phyloP scores from a whole-genome alignment of 2,888 invertebrate species.

The Beris morrisii region DNA sequence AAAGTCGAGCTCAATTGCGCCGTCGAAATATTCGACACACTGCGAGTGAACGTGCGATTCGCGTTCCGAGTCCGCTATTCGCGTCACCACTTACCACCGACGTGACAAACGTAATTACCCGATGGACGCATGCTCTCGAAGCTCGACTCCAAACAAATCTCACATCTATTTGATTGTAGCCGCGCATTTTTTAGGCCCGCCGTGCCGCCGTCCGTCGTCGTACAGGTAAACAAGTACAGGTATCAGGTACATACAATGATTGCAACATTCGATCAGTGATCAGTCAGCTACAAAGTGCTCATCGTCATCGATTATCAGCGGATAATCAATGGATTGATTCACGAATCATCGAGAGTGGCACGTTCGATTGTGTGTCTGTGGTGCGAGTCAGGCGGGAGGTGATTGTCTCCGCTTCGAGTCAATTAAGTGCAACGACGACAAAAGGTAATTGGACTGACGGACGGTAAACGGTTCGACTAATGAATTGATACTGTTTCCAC shows the following conservation, averaged over 20 bases:
- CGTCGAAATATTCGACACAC: too few species aligned
- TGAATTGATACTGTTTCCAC: slow-evolving; percentile 34
- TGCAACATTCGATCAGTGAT: slow-evolving; percentile 7
- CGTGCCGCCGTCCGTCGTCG: background rate
- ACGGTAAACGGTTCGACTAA: slow-evolving; percentile 32
- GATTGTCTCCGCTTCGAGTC: slow-evolving; percentile 16
- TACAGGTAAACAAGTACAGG: slow-evolving; percentile 15
- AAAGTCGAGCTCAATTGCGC: too few species aligned
- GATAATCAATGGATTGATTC: slow-evolving; percentile 14
- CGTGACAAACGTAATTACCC: too few species aligned
- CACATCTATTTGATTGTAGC: slow-evolving; percentile 18
- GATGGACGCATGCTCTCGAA: background rate
- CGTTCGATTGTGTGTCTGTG: background rate
- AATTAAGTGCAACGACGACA: slow-evolving; percentile 19
- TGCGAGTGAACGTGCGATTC: too few species aligned
- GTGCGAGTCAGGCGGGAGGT: slow-evolving; percentile 4
- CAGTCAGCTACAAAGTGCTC: background rate
- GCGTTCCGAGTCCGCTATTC: too few species aligned
- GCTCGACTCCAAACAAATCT: slow-evolving; percentile 11
- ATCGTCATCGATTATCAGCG: background rate
- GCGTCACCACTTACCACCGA: too few species aligned
- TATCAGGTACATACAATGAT: background rate
- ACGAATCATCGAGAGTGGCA: slow-evolving; percentile 13
- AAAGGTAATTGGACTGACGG: slow-evolving; percentile 37
- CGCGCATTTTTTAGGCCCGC: background rate